Evolutionary conservation across 1,140 invertebrate species (phyloP), one percentile per base, ranked within the genome.

Genomic region (Cheumatopsyche charites): DNA sequence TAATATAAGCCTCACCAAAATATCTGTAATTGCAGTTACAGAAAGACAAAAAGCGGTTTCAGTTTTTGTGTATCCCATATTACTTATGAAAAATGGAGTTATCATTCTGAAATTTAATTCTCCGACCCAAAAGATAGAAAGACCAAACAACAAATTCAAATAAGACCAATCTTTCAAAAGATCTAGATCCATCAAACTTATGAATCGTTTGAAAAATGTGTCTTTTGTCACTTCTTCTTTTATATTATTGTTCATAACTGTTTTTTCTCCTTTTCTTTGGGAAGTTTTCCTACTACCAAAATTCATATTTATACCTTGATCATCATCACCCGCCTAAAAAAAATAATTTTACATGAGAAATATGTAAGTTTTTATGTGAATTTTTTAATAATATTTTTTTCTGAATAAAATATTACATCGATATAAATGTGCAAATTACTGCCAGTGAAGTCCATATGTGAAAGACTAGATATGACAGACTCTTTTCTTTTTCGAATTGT

Each of bases 101-200:
- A 92, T 87, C 85, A 91, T 87, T 79, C 91, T 90, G 78, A 91
- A 92, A 77, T 91, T 91, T 73, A 90, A 84, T 76, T 91, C 90
- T 11, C 90, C 89, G 17, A 90, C 89, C 79, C 90, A 91, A 81
- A 89, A 91, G 6, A 91, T 84, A 41, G 90, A 90, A 15, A 90
- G 80, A 0, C 90, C 90, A 58, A 90, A 86, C 58, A 90, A 82
- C 69, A 91, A 84, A 79, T 91, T 91, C 70, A 91, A 83, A 78
- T 90, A 92, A 17, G 87, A 87, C 74, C 83, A 83, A 79, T 90
- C 87, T 83, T 87, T 87, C 23, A 90, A 78, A 77, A 90, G 80
- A 78, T 88, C 88, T 61, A 90, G 81, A 77, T 89, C 89, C 79
- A 87, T 89, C n/a, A 87, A 76, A 63, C 79, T 81, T 73, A 87